Evolutionary conservation across 2,888 invertebrate genomes (phyloP), one percentile per base, ranked within the genome.

Genomic region (Melanophora roralis): DNA sequence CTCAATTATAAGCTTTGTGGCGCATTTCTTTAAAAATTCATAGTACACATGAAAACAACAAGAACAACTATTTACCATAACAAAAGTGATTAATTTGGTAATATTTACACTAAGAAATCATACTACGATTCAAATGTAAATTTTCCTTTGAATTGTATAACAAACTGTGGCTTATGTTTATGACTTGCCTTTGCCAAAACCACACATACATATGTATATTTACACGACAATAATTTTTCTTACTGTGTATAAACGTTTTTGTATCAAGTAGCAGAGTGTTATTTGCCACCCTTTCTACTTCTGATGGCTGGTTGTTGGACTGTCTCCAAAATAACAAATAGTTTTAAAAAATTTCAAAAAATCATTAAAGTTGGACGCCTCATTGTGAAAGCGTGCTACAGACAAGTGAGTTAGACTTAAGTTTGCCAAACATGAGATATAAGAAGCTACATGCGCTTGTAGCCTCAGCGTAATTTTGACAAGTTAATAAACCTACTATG

Each of bases 141-240:
- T 51, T 74, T 65, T 67, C 67, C 67, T 51, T n/a, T n/a, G 59
- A 67, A 51, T 74, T 59, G 53, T 34, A 51, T 67, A 49, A 67
- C 74, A 74, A 74, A 74, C 74, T 74, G 74, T 74, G 74, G 49
- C 67, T 60, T 67, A n/a, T n/a, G n/a, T n/a, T n/a, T n/a, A n/a
- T n/a, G n/a, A n/a, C n/a, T n/a, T n/a, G n/a, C n/a, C n/a, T n/a
- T n/a, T n/a, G n/a, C n/a, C n/a, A n/a, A n/a, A n/a, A n/a, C n/a
- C n/a, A n/a, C n/a, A n/a, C n/a, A n/a, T n/a, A n/a, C n/a, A n/a
- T n/a, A n/a, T n/a, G n/a, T n/a, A n/a, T n/a, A n/a, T n/a, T n/a
- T n/a, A n/a, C n/a, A n/a, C n/a, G n/a, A n/a, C 51, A 16, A 34
- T 21, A 19, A 65, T 34, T 9, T 11, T 32, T n/a, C 21, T 40